phyloP scores from a whole-genome alignment of 2,113 vertebrate genomes.

The Mesembrinibis cayennensis region DNA sequence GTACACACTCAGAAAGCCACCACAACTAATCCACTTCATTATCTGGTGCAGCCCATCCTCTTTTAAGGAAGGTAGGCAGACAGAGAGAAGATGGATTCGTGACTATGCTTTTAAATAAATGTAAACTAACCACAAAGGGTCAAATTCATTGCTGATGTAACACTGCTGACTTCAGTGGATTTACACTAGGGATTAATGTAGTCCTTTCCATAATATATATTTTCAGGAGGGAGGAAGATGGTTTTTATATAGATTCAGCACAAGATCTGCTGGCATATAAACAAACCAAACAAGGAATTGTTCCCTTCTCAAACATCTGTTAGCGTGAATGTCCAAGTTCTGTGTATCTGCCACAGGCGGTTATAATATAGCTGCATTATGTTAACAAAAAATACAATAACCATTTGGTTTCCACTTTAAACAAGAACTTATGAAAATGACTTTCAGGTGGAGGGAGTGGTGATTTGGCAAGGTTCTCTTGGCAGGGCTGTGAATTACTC shows the following conservation, averaged over 20 bases:
- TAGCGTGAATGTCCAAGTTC: conserved; percentile 35
- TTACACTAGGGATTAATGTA: conserved; percentile 18
- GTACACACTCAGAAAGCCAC: neutral
- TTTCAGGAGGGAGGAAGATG: neutral
- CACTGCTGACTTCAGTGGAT: neutral
- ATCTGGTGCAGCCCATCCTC: neutral
- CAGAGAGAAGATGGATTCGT: neutral
- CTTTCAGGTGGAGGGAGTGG: conserved; percentile 47
- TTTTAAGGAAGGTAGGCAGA: neutral
- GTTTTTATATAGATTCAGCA: conserved; percentile 43
- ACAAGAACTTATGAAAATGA: conserved; percentile 21
- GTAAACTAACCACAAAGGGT: neutral
- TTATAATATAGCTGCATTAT: conserved; percentile 33
- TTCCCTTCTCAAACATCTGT: conserved; percentile 70
- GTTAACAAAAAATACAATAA: conserved; percentile 46
- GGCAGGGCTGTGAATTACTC: neutral
- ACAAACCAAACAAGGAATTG: conserved; percentile 74
- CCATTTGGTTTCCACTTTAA: conserved; percentile 47
- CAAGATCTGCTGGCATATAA: conserved; percentile 65
- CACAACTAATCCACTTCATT: neutral
- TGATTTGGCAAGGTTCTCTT: conserved; percentile 42
- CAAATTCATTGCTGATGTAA: neutral
- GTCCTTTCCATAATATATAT: neutral
- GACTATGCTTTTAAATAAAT: neutral
- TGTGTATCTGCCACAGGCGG: conserved; percentile 60